phyloP scores from a whole-genome alignment of 2,888 invertebrate genomes.

The Dusona sp. region DNA sequence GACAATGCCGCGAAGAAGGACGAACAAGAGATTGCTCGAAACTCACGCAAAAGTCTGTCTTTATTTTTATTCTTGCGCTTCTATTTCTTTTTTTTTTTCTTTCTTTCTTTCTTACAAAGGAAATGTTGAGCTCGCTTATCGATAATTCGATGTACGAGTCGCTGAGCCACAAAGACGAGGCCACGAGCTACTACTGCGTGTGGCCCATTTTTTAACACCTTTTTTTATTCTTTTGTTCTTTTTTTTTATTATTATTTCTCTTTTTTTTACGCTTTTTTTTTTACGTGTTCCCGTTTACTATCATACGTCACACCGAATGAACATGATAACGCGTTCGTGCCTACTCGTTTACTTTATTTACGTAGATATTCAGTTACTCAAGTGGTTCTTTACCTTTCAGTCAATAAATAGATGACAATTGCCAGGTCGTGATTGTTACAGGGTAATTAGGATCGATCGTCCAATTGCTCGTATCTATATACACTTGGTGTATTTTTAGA shows the following conservation, averaged over 20 bases:
- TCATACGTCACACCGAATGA: conserved; percentile 28
- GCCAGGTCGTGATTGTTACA: neutral
- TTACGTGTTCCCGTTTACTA: conserved; percentile 25
- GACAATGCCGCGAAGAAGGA: neutral
- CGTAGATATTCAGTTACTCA: neutral
- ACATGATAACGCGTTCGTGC: conserved; percentile 5
- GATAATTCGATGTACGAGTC: conserved; percentile 2
- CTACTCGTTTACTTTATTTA: neutral
- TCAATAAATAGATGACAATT: neutral
- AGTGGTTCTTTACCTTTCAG: neutral
- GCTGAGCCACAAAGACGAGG: neutral
- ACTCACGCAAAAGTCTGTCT: neutral
- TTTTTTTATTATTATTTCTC: conserved; percentile 13
- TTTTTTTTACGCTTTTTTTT: conserved; percentile 10
- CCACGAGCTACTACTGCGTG: neutral
- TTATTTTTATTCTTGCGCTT: neutral
- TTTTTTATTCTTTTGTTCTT: conserved; percentile 13
- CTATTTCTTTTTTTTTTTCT: neutral
- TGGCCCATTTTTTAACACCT: conserved; percentile 14
- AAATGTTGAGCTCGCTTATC: conserved; percentile 5
- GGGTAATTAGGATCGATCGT: neutral
- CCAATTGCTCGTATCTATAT: neutral
- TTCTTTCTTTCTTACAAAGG: neutral
- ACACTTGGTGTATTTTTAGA: neutral
- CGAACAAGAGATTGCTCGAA: neutral